Conservation (phyloP, 2,113 vertebrate species). For the Rhabdomys dilectus region DNA sequence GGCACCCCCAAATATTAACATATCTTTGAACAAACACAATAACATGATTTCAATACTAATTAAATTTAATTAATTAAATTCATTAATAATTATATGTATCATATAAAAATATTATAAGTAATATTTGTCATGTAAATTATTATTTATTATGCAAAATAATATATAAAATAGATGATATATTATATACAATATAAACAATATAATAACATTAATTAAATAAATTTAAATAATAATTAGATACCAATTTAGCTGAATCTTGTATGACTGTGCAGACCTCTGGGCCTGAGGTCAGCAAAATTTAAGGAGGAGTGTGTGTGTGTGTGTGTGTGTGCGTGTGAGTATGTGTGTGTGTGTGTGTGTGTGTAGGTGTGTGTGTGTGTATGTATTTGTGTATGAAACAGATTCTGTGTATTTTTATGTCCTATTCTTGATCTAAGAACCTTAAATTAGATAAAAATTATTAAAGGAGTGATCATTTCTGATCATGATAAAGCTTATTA, state of each 20-base stretch:
- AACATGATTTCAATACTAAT: neutral
- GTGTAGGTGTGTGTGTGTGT: neutral
- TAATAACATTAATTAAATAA: too few relatives aligned
- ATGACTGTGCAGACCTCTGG: neutral
- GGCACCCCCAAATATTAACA: neutral
- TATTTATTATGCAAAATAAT: too few relatives aligned
- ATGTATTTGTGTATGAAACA: neutral
- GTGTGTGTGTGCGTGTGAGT: neutral
- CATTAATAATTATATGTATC: too few relatives aligned
- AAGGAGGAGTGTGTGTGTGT: neutral
- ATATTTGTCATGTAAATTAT: too few relatives aligned
- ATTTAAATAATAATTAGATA: too few relatives aligned
- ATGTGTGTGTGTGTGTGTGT: neutral
- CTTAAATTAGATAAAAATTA: rapidly evolving
- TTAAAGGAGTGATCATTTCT: neutral
- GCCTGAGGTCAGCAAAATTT: neutral
- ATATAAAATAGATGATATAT: too few relatives aligned
- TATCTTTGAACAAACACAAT: neutral
- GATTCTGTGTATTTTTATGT: neutral
- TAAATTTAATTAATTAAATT: neutral
- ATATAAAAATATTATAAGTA: too few relatives aligned
- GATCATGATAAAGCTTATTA: neutral
- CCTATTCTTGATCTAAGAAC: neutral
- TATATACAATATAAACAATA: too few relatives aligned
- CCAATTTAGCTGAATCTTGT: neutral